phyloP scores from a whole-genome alignment of 2,797 vertebrate species.

The Etheostoma nigrum region DNA sequence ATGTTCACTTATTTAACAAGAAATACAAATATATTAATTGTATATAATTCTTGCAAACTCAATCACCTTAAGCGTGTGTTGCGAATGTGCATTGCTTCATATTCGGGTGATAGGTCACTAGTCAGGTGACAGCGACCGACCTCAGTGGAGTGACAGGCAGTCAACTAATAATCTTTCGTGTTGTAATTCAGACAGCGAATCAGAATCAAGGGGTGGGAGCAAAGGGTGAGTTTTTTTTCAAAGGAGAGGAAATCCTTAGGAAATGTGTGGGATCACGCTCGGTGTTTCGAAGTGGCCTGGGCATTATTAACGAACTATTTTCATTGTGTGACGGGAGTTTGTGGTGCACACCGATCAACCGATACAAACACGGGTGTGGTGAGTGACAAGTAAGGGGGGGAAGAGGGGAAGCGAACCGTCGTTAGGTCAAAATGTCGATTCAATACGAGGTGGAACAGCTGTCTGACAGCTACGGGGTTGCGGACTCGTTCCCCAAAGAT shows the following conservation, averaged over 20 bases:
- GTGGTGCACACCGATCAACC: slow-evolving; percentile 8
- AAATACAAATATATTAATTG: fast-evolving
- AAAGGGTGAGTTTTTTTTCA: slow-evolving; percentile 66
- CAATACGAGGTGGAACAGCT: slow-evolving; percentile 92
- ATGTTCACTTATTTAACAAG: neutral
- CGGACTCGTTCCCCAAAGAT: slow-evolving; percentile 97
- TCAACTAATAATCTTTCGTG: slow-evolving; percentile 69
- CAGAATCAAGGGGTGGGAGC: slow-evolving; percentile 52
- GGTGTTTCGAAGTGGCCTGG: slow-evolving; percentile 57
- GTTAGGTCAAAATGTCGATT: slow-evolving; percentile 91
- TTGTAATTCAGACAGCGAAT: slow-evolving; percentile 71
- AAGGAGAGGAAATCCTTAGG: slow-evolving; percentile 83
- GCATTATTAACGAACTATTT: slow-evolving; percentile 55
- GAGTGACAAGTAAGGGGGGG: slow-evolving; percentile 56
- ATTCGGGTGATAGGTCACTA: slow-evolving; percentile 78
- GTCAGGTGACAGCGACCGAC: slow-evolving; percentile 90
- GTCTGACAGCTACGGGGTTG: slow-evolving; percentile 91
- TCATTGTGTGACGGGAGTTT: slow-evolving; percentile 15
- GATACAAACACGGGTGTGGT: slow-evolving; percentile 47
- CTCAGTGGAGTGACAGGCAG: slow-evolving; percentile 63
- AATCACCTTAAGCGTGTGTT: fast-evolving
- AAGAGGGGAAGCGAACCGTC: slow-evolving; percentile 63
- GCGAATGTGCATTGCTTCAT: neutral
- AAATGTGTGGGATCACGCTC: slow-evolving; percentile 79
- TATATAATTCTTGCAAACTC: neutral